Conservation (phyloP, 2,113 vertebrate genomes). For the Australoheros scitulus region DNA sequence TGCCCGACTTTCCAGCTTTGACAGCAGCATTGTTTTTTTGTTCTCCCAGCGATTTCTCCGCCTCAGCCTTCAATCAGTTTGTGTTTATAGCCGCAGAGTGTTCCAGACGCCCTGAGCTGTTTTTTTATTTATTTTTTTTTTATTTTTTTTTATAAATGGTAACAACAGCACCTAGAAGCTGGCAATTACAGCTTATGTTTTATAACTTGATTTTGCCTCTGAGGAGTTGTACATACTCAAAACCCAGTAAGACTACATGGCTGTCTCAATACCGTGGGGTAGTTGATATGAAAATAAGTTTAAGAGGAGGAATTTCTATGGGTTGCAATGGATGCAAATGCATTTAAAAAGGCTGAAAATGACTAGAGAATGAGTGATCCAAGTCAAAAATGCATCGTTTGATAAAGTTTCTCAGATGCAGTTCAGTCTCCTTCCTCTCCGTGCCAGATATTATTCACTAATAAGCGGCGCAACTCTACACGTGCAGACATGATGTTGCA, state of each 20-base stretch:
- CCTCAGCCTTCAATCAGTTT: constrained; percentile 19
- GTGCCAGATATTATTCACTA: constrained; percentile 15
- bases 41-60: constrained; percentile 21
- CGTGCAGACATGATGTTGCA: constrained; percentile 11
- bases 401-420: constrained; percentile 8
- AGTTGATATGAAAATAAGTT: background rate
- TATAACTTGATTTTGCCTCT: background rate
- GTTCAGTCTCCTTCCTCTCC: background rate
- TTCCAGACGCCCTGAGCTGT: constrained; percentile 28
- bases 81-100: constrained; percentile 13
- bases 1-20: constrained; percentile 27
- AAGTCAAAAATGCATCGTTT: background rate
- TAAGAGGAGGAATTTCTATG: background rate
- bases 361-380: background rate
- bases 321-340: background rate
- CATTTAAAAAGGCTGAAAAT: background rate
- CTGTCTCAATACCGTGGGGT: background rate
- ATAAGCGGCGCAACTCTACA: constrained; percentile 17
- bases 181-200: background rate
- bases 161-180: constrained; percentile 7
- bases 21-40: constrained; percentile 33
- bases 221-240: background rate
- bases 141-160: background rate
- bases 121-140: constrained; percentile 26
- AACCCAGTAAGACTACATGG: background rate